Base-by-base conservation (phyloP, 2,888 invertebrate species). In the Cheilosia grossa region DNA sequence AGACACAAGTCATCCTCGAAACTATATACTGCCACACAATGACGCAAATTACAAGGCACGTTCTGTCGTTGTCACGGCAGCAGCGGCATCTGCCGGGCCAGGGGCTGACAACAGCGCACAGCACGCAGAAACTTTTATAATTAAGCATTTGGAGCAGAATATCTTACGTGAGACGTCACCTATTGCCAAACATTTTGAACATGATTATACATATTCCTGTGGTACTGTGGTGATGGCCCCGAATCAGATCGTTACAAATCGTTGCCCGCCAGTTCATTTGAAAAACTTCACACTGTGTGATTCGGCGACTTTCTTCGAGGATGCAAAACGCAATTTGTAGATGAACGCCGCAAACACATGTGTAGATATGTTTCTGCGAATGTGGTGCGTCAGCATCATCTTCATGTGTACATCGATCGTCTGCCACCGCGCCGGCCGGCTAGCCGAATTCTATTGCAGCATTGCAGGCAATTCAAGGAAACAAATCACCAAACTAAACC, bases 231-330 rank as follows among this genome's bases (percentile, higher is more conserved):
- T 49, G 66, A 72, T 85, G 85, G 81, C 81, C 81, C 72, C 85
- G 63, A 77, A 77, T 81, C 85, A 81, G 81, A 85, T 85, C 77
- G 85, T 85, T 85, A 85, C 85, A 85, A 85, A 85, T 85, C 81
- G 81, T 72, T 81, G 72, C 67, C 70, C 77, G 77, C 75, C 81
- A 85, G 72, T 67, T 47, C 10, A 56, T 54, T 75, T 80, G 56
- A 85, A 75, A 72, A 72, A 72, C 49, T 67, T 81, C 63, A 67
- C 67, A 85, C 56, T 72, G 66, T 54, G 19, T 30, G 70, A 70
- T 64, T 75, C 44, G 54, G 75, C 33, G 74, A 74, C 64, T 51
- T n/a, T 66, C 27, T 72, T 42, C 44, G 54, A 44, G 37, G 47
- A 44, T 51, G 56, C 63, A 51, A 75, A 49, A 63, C 67, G 74